phyloP scores from a whole-genome alignment of 35 echinoderm and acorn worm species.

The Hemicentrotus pulcherrimus region DNA sequence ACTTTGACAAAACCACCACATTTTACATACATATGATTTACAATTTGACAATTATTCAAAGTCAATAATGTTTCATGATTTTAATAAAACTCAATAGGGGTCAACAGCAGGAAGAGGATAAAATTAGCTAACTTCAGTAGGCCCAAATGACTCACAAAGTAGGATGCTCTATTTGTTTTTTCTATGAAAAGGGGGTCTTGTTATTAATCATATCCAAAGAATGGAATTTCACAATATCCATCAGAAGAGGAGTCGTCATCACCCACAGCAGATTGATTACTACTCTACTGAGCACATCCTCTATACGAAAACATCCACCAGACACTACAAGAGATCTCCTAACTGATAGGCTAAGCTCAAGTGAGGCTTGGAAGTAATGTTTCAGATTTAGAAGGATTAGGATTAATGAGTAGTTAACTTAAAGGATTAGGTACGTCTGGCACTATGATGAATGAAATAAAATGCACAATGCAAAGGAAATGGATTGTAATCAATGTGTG shows the following conservation, averaged over 20 bases:
- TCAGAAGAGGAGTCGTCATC: not conserved
- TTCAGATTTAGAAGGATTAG: not conserved
- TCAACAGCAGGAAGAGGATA: no score
- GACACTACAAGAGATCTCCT: not conserved
- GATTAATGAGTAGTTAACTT: not conserved
- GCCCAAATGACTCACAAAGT: not conserved
- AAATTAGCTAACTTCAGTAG: not conserved
- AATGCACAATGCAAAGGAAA: not conserved
- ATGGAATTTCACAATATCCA: not conserved
- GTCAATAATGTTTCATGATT: no score
- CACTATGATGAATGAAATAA: not conserved
- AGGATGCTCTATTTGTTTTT: not conserved
- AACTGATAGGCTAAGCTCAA: not conserved
- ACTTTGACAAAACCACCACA: no score
- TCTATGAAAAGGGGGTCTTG: not conserved
- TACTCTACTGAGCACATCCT: not conserved
- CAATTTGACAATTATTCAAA: no score
- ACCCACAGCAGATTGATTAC: not conserved
- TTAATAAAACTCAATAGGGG: no score
- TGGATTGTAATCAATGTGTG: not conserved
- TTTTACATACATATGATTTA: no score
- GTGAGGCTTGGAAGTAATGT: not conserved
- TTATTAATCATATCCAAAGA: not conserved
- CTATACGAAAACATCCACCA: not conserved
- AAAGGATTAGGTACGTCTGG: not conserved